These are phyloP conservation scores for Anthopleura sola DNA, from an alignment of 64 coral and sea anemone genomes.

Conservation along the genomic window DNA sequence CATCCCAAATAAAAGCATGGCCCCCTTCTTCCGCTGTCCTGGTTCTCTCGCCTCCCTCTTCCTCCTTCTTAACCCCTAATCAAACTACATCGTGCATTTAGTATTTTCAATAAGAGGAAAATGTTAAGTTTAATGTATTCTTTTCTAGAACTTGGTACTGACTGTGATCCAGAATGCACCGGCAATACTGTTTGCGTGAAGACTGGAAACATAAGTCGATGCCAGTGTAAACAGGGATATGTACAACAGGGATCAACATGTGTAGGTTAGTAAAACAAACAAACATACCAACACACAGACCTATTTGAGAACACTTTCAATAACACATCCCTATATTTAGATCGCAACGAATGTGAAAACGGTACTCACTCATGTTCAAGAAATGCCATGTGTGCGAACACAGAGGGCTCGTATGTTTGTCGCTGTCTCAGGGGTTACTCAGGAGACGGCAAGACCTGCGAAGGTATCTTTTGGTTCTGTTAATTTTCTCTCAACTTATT, in stretches of 20 bases:
- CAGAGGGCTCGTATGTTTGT: not conserved
- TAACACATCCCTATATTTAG: not conserved
- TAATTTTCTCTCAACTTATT: not conserved
- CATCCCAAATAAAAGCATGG: too few relatives aligned
- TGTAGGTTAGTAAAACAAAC: not conserved
- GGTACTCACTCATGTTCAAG: not conserved
- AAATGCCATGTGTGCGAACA: not conserved
- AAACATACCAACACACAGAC: too few relatives aligned
- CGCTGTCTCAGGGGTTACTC: too few relatives aligned
- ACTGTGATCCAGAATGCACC: not conserved
- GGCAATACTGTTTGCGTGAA: not conserved
- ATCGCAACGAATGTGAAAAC: not conserved
- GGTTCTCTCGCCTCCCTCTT: too few relatives aligned
- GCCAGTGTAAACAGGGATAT: conserved; percentile 7
- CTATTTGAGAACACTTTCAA: too few relatives aligned
- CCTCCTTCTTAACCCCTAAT: too few relatives aligned
- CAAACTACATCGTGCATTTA: too few relatives aligned
- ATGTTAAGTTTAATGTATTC: not conserved
- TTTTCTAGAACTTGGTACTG: not conserved
- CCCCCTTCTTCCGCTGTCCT: too few relatives aligned
- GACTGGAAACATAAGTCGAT: not conserved
- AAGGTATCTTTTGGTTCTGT: too few relatives aligned
- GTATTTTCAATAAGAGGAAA: too few relatives aligned
- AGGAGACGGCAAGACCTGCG: too few relatives aligned
- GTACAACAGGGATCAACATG: not conserved